Evolutionary conservation across 2,888 invertebrate genomes (phyloP).

Genomic region (Agonopterix arenella): DNA sequence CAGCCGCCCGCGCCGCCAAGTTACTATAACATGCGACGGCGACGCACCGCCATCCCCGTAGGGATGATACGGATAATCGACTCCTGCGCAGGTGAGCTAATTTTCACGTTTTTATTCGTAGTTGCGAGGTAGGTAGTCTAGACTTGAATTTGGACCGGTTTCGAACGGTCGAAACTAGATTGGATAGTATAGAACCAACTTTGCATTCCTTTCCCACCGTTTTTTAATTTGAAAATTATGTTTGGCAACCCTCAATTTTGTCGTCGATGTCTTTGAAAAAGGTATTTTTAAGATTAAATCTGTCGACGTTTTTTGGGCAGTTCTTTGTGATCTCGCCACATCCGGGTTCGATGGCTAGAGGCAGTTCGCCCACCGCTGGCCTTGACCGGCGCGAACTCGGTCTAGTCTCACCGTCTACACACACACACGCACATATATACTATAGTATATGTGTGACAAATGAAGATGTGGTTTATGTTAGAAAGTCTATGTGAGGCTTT

Average conservation of each 20-base stretch:
- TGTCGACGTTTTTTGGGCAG: conserved; percentile 17
- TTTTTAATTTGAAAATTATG: background rate
- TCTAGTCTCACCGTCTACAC: conserved; percentile 13
- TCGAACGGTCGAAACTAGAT: conserved; percentile 14
- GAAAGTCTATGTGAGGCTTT: too few species aligned
- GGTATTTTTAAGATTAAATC: background rate
- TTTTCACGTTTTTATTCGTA: background rate
- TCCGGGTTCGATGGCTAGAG: conserved; percentile 64
- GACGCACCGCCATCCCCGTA: background rate
- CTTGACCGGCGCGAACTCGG: conserved; percentile 65
- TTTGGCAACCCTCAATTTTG: background rate
- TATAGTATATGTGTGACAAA: too few species aligned
- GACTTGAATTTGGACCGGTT: conserved; percentile 22
- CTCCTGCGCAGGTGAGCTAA: conserved; percentile 3
- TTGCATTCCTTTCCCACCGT: background rate
- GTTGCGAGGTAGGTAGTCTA: conserved; percentile 4
- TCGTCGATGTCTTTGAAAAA: background rate
- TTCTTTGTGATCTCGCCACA: conserved; percentile 24
- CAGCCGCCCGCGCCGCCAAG: background rate
- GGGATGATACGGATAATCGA: conserved; percentile 1
- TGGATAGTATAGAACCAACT: conserved; percentile 6
- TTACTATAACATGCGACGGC: background rate
- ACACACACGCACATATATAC: background rate
- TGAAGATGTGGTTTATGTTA: too few species aligned
- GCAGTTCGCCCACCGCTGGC: conserved; percentile 57